Conservation (phyloP, 2,113 vertebrate species). For the Amphiprion percula region DNA sequence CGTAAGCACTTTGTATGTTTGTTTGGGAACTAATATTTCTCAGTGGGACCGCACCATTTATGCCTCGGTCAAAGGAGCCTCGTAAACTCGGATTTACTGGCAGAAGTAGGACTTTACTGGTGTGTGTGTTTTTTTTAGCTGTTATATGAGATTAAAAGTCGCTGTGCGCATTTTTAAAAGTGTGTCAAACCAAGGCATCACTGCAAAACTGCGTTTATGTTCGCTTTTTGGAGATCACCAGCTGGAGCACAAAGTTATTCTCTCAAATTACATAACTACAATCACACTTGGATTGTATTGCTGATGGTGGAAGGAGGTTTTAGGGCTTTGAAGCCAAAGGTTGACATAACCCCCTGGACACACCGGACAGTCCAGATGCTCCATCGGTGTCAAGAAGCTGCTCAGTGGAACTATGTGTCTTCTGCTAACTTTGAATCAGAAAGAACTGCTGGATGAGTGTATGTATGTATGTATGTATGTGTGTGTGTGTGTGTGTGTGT, state of each 20-base stretch:
- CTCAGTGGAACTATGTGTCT: not conserved
- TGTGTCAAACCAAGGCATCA: not conserved
- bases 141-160: no score
- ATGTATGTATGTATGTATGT: conserved; percentile 1
- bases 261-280: not conserved
- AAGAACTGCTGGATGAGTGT: not conserved
- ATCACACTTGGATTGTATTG: not conserved
- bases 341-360: not conserved
- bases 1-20: conserved; percentile 59
- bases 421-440: conserved; percentile 17
- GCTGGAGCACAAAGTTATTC: conserved; percentile 6
- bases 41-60: not conserved
- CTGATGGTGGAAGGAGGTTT: not conserved
- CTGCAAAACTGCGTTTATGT: not conserved
- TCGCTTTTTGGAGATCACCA: conserved; percentile 17
- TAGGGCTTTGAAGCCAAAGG: not conserved
- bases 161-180: not conserved
- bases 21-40: conserved; percentile 27
- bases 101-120: no score
- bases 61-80: no score
- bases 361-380: conserved; percentile 2
- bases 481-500: conserved; percentile 7
- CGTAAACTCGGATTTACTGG: not conserved
- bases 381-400: conserved; percentile 19
- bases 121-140: no score